Conservation (phyloP, 2,113 vertebrate species). For the Ursus arctos region DNA sequence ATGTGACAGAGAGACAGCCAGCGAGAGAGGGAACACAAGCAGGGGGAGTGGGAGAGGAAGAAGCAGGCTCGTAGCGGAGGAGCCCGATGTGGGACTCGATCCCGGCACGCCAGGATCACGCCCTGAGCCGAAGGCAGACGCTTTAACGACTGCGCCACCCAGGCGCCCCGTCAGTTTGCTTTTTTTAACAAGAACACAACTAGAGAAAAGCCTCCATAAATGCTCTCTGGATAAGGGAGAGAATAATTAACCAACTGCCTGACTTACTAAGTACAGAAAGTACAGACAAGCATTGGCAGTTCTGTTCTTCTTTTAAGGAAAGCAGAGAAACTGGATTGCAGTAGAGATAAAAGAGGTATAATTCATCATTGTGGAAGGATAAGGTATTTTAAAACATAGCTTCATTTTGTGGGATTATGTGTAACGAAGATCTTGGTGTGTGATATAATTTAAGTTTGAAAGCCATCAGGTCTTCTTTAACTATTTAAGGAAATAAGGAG, state of each 20-base stretch:
- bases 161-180: no score
- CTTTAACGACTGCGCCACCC: no score
- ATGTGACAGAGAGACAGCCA: no score
- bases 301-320: slow-evolving; percentile 17
- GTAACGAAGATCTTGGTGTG: neutral
- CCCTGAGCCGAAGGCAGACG: no score
- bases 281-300: neutral
- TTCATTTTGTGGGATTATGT: neutral
- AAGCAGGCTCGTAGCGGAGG: no score
- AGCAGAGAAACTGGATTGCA: neutral
- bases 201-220: neutral
- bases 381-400: neutral
- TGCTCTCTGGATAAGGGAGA: neutral
- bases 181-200: neutral
- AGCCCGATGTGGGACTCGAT: no score
- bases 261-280: slow-evolving; percentile 15
- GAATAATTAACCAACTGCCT: slow-evolving; percentile 47
- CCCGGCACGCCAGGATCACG: no score
- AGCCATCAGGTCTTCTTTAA: neutral
- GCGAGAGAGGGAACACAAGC: no score
- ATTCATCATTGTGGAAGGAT: neutral
- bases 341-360: neutral
- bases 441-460: neutral
- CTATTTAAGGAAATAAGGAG: neutral
- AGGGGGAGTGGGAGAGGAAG: no score